These are phyloP conservation scores for Kryptolebias marmoratus DNA, from an alignment of 2,113 vertebrate genomes.

Conservation along the genomic window DNA sequence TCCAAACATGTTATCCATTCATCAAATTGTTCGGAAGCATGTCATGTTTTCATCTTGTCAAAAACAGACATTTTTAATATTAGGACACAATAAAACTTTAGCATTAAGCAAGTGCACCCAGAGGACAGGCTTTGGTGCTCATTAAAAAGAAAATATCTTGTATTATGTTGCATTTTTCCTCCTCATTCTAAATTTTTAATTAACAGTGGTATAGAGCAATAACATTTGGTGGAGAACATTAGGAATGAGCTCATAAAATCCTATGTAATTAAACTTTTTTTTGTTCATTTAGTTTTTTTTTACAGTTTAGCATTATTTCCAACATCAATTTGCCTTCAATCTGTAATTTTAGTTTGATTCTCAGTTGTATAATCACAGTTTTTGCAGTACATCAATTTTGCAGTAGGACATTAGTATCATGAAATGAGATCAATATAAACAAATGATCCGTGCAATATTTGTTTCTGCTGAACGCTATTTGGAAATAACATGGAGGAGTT, in stretches of 20 bases:
- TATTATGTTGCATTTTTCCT: neutral
- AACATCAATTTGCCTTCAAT: conserved; percentile 2
- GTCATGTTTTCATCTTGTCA: conserved; percentile 36
- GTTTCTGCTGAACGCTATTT: neutral
- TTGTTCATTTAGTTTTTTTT: neutral
- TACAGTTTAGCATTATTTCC: neutral
- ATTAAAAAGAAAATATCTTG: neutral
- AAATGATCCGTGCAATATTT: conserved; percentile 5
- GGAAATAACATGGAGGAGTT: neutral
- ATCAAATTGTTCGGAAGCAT: neutral
- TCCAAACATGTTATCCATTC: conserved; percentile 40
- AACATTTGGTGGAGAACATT: neutral
- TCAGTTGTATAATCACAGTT: neutral
- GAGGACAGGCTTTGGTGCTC: neutral
- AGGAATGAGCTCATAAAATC: neutral
- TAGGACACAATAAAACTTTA: conserved; percentile 7
- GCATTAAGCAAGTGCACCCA: neutral
- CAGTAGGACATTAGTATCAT: neutral
- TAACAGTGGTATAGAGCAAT: neutral
- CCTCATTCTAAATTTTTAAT: neutral
- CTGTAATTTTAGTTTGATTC: neutral
- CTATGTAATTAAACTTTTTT: neutral
- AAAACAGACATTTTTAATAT: conserved; percentile 12
- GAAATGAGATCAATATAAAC: neutral
- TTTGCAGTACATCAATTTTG: neutral